Base-by-base conservation (phyloP, 2,888 invertebrate genomes). In the Pristionchus exspectatus region DNA sequence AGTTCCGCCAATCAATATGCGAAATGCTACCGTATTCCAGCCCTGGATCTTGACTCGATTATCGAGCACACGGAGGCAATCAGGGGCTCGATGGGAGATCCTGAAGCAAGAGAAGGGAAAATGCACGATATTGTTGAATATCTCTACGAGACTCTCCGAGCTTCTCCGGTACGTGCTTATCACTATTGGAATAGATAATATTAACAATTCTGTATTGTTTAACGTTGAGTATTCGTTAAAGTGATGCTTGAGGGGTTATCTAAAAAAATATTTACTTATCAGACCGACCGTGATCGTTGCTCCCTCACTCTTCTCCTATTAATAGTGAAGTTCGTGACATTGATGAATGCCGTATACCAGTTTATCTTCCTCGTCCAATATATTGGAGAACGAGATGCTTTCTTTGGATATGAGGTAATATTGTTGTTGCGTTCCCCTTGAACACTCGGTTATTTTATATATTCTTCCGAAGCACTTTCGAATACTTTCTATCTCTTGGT, bases 81-180 rank as follows among this genome's bases (percentile, higher is more conserved):
- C 54, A 81, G 54, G 27, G 81, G 50, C 2, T 81, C 81, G 54
- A 81, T 81, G 10, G 81, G 44, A 21, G 30, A 81, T 50, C 3
- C 24, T 24, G 89, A 87, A 4, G 89, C 90, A 14, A 87, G 77
- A 4, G 86, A 90, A 30, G 90, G 90, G 27, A 90, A 90, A 85
- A 50, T 90, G 27, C 66, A 89, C 18, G 50, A 77, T 30, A 50
- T 91, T 12, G 89, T 90, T 63, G 66, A 33, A 24, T 91, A 90
- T 66, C 87, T 90, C 66, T 84, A 90, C 85, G 90, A 90, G 27
- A 81, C 2, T 4, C 50, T 81, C 14, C 30, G 72, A 72, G 33
- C 16, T 16, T 27, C 69, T 27, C 69, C 72, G 72, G 72, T 72
- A 72, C 33, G 30, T 12, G 16, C 10, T 33, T 44, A 50, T 81